Base-by-base conservation (phyloP, 2,797 vertebrate species). In the Peromyscus attwateri region DNA sequence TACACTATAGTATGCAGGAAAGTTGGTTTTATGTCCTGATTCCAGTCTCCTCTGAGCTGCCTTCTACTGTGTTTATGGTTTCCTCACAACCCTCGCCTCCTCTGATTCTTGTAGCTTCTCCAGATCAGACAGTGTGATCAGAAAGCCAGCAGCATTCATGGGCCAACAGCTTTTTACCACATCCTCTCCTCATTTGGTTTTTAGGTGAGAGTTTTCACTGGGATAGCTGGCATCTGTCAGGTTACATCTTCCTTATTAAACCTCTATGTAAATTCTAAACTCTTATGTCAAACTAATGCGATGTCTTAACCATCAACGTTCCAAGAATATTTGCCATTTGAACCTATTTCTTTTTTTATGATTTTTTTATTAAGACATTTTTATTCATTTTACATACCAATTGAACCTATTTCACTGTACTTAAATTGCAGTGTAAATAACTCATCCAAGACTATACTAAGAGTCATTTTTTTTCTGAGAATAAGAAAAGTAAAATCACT, bases 401-500 rank as follows among this genome's bases (percentile, higher is more conserved):
- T 6, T 49, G 19, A 91, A 70, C 31, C 5, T 1, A 64, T 46
- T 79, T 89, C 8, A 87, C 3, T n/a, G 80, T 83, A 89, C 27
- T 87, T 19, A 57, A 34, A 46, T 7, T 27, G 21, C 2, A 31
- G 13, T 19, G 3, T 49, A 80, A 83, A 66, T 46, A n/a, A 71
- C 5, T 93, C 34, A 70, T 75, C 43, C 25, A 60, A 92, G 7
- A 3, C 31, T 80, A 13, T 84, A 75, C 27, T 62, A 9, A 73
- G 4, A 73, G 4, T 89, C 27, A 27, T 75, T 95, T 11, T 71
- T 12, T 87, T 27, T 46, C 19, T 80, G 19, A 92, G 31, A 52
- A 19, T 46, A 76, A 84, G 60, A 77, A 94, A 94, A 73, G 3
- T 77, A 85, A 94, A 70, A 93, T 79, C 4, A 16, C 3, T 83